phyloP scores from a whole-genome alignment of 2,888 invertebrate species.

The Drosophila parthenogenetica region DNA sequence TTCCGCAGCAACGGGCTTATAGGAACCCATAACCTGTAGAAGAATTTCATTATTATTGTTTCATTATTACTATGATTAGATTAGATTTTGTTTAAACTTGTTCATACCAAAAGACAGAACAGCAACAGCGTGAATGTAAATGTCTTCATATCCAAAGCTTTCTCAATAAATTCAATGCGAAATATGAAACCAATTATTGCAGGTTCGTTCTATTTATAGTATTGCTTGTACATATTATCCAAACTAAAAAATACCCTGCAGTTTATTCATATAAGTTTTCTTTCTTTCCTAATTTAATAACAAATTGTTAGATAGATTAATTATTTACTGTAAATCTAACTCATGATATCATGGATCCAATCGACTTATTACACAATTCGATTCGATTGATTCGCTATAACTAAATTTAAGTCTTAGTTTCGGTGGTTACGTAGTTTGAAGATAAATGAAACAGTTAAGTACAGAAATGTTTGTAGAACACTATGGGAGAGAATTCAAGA shows the following conservation, averaged over 20 bases:
- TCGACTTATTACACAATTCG: background rate
- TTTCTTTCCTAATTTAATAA: background rate
- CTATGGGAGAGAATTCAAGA: background rate
- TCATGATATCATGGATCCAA: background rate
- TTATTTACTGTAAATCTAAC: no score
- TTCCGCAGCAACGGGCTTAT: background rate
- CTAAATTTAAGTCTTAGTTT: background rate
- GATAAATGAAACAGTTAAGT: background rate
- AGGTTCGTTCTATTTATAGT: background rate
- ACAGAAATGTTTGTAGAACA: background rate
- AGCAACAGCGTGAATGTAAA: background rate
- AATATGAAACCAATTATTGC: background rate
- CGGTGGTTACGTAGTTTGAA: background rate
- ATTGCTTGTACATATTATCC: background rate
- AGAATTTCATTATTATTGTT: background rate
- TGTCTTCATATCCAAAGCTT: background rate
- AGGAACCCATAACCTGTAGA: background rate
- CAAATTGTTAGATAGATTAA: no score
- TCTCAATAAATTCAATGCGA: background rate
- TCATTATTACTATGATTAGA: no score
- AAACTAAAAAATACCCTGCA: background rate
- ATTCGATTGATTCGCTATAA: background rate
- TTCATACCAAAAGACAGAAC: background rate
- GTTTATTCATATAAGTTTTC: background rate
- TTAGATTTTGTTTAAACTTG: no score